These are phyloP conservation scores for Oscheius sp. DNA, from an alignment of 2,888 invertebrate species.

Conservation along the genomic window DNA sequence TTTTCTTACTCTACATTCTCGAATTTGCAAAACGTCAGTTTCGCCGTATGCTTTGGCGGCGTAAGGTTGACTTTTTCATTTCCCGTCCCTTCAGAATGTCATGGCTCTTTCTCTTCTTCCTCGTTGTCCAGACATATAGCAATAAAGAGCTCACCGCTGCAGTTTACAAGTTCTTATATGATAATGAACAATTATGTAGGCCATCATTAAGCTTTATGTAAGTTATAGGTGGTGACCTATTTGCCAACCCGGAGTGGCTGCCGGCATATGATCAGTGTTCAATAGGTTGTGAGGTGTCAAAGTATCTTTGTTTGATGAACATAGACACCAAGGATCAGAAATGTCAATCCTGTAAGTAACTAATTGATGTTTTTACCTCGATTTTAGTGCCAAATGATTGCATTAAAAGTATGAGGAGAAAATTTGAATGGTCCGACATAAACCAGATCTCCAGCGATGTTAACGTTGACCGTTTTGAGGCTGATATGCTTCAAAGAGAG, in stretches of 20 bases:
- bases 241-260: constrained; percentile 21
- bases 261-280: constrained; percentile 21
- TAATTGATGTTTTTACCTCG: background rate
- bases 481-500: constrained; percentile 17
- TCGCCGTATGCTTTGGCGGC: background rate
- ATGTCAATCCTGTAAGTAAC: constrained; percentile 13
- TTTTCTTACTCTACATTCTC: constrained; percentile 8
- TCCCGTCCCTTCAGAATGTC: constrained; percentile 11
- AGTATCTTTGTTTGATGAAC: constrained; percentile 13
- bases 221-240: constrained; percentile 26
- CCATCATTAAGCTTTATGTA: background rate
- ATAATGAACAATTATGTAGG: constrained; percentile 26
- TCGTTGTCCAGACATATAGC: background rate
- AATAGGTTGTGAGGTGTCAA: constrained; percentile 11
- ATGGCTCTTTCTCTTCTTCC: background rate
- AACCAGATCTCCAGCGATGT: constrained; percentile 5
- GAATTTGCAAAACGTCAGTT: background rate
- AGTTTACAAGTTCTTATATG: constrained; percentile 13
- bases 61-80: background rate
- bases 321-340: constrained; percentile 14
- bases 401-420: background rate
- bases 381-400: constrained; percentile 15
- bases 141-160: constrained; percentile 9
- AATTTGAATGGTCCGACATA: constrained; percentile 8
- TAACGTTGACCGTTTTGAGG: constrained; percentile 20